Base-by-base conservation (phyloP, 2,888 invertebrate genomes). In the Noctuana brunneofusca region DNA sequence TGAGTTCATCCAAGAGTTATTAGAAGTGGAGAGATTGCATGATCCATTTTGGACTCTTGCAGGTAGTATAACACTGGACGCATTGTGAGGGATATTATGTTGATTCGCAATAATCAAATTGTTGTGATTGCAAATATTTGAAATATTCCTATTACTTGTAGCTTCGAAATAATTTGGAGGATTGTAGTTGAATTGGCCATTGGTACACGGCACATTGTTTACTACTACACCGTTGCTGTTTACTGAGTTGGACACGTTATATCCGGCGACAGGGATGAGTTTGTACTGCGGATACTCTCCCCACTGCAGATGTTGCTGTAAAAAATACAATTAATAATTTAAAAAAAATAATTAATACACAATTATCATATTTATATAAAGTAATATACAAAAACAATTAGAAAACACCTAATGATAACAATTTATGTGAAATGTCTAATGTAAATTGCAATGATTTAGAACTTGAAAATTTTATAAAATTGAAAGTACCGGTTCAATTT, bases 401-500 rank as follows among this genome's bases (percentile, higher is more conserved):
- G 30, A 30, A 30, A 1, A 8, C 30, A 9, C 1, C 9, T 9
- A n/a, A 30, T 30, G 9, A 9, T 30, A 30, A 30, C 30, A 30
- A 30, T 30, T 5, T 8, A 9, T 30, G 30, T 8, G 9, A 4
- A 24, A 24, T 24, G 24, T 24, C 3, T n/a, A n/a, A n/a, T n/a
- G n/a, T n/a, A n/a, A n/a, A n/a, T n/a, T n/a, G n/a, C n/a, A n/a
- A n/a, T n/a, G n/a, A n/a, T n/a, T n/a, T n/a, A n/a, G n/a, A n/a
- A n/a, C n/a, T n/a, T n/a, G n/a, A n/a, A n/a, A n/a, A n/a, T n/a
- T n/a, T n/a, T n/a, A n/a, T n/a, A n/a, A n/a, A n/a, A n/a, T n/a
- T n/a, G n/a, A n/a, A n/a, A n/a, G 73, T 80, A 81, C 80, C 80
- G 67, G 69, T 68, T 56, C 63, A 63, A 67, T 71, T 57, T 72